phyloP scores from a whole-genome alignment of 2,113 vertebrate species.

The Climacteris rufus region DNA sequence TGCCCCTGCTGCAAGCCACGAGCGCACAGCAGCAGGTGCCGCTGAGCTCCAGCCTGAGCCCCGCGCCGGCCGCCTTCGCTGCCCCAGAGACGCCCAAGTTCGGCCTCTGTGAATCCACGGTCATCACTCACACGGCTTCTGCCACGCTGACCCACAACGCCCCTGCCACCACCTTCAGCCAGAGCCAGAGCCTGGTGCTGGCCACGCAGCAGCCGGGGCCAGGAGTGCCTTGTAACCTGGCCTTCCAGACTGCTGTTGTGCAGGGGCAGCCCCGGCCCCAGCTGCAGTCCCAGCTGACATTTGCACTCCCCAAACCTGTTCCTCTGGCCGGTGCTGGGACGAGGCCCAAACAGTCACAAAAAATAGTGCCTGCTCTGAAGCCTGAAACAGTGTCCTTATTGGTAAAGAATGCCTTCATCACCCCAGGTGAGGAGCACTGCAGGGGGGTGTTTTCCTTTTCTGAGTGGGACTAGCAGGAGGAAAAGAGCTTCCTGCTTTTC shows the following conservation, averaged over 20 bases:
- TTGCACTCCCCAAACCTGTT: conserved; percentile 79
- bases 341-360: conserved; percentile 78
- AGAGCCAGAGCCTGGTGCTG: conserved; percentile 74
- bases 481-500: not conserved
- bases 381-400: conserved; percentile 75
- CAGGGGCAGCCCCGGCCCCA: conserved; percentile 56
- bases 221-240: conserved; percentile 63
- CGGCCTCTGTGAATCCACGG: conserved; percentile 59
- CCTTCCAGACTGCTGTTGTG: conserved; percentile 59
- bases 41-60: conserved; percentile 32
- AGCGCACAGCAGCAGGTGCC: conserved; percentile 48
- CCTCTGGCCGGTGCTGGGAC: conserved; percentile 71
- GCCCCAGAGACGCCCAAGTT: conserved; percentile 63
- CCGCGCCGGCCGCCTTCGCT: conserved; percentile 36
- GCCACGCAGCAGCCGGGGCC: conserved; percentile 53
- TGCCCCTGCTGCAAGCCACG: conserved; percentile 54
- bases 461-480: not conserved
- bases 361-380: conserved; percentile 82
- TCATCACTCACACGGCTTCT: conserved; percentile 85
- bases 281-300: conserved; percentile 70
- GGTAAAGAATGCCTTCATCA: conserved; percentile 71
- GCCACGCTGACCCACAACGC: conserved; percentile 76
- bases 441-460: not conserved
- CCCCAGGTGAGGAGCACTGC: conserved; percentile 64
- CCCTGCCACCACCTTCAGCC: conserved; percentile 82